Evolutionary conservation across 2,888 invertebrate genomes (phyloP), one percentile per base, ranked within the genome.

Genomic region (Aelia acuminata): DNA sequence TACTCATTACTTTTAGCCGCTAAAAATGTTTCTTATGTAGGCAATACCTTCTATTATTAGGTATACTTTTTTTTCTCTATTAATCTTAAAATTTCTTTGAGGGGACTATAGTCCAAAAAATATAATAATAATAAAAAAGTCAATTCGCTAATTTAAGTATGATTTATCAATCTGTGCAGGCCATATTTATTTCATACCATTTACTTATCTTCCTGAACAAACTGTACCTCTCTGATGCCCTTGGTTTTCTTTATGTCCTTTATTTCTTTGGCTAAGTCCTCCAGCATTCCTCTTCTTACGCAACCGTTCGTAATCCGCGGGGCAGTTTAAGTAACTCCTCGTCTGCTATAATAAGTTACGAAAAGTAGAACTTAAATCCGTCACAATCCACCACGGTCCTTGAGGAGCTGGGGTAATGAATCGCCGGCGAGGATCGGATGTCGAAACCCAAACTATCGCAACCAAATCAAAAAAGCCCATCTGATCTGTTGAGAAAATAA

Each of bases 351-450:
- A 63, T 63, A 63, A 63, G 63, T 63, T 31, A 63, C 63, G 63
- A 70, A 70, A 70, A 70, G 7, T 18, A 70, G 63, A 35, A 70
- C 63, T 35, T 35, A 70, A 70, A 70, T 70, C 35, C 63, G 63
- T 70, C 63, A 70, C 63, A 31, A 31, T 70, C 63, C 63, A 31
- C 63, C 63, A 31, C 63, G 63, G 63, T 70, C 63, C 63, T 70
- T 70, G 63, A 35, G 18, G 20, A 2, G 22, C 35, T 35, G 63
- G 31, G 35, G 18, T 70, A 35, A 70, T 70, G 63, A 70, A 70
- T 70, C 35, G 7, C 13, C 43, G 22, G 0, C n/a, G 80, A 80
- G 13, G 11, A 0, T 4, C 80, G 39, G 35, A 1, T 43, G 80
- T 80, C 80, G 63, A 70, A 4, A 70, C 13, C 35, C 26, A 5